Percentiles rank a stretch among this genome's conserved stretches.
phyloP scores from a whole-genome alignment of 2,797 vertebrate species.

The Typhlichthys eigenmanni region DNA sequence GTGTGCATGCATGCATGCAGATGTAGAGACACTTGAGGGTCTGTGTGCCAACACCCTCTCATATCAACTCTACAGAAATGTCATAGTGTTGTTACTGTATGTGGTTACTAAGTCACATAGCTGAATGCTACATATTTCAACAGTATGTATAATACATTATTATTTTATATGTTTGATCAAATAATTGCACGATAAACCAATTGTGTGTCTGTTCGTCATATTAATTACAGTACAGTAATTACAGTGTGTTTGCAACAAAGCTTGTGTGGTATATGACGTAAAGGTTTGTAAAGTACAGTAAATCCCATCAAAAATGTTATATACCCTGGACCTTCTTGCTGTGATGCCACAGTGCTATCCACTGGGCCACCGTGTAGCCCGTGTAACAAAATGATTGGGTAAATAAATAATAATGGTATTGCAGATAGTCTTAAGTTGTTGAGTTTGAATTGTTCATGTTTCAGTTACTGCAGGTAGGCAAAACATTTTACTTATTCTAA shows the following conservation, averaged over 20 bases:
- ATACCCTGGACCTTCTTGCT: background rate
- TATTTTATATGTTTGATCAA: conserved; percentile 25
- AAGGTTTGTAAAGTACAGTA: conserved; percentile 37
- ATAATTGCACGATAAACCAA: conserved; percentile 17
- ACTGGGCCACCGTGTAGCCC: too few relatives aligned
- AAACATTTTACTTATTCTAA: too few relatives aligned
- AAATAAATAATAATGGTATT: background rate
- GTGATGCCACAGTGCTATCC: too few relatives aligned
- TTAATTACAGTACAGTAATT: background rate
- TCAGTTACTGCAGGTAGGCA: too few relatives aligned
- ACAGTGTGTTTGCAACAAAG: background rate
- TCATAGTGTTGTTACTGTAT: background rate
- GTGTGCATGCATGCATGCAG: conserved; percentile 6
- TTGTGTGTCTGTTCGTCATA: conserved; percentile 23
- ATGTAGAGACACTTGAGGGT: conserved; percentile 18
- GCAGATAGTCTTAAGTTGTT: background rate
- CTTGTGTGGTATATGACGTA: conserved; percentile 11
- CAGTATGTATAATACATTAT: background rate
- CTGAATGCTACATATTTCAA: background rate
- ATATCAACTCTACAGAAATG: conserved; percentile 9
- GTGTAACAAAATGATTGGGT: background rate
- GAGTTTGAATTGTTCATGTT: background rate
- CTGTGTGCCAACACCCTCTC: conserved; percentile 16
- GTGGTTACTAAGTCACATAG: conserved; percentile 15
- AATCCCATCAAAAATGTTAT: conserved; percentile 39